phyloP scores from a whole-genome alignment of 2,113 vertebrate genomes.

The Ovibos moschatus region DNA sequence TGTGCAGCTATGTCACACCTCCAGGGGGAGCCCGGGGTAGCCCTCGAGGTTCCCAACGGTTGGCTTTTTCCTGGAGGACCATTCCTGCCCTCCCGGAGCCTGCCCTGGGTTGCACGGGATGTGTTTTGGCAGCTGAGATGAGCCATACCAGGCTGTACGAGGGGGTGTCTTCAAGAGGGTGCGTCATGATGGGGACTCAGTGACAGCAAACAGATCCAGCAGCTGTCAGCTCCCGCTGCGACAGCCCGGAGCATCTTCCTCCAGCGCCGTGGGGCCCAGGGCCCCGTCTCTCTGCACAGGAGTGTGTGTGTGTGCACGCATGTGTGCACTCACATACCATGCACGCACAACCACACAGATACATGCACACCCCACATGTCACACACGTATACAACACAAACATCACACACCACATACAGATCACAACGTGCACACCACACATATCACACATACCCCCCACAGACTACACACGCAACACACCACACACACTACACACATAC shows the following conservation, averaged over 20 bases:
- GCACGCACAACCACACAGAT: not conserved
- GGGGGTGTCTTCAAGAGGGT: conserved; percentile 7
- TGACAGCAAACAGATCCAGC: conserved; percentile 52
- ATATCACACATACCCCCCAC: not conserved
- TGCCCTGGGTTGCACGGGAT: fast-evolving
- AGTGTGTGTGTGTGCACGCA: fast-evolving
- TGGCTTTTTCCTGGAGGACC: not conserved
- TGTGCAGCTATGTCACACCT: fast-evolving
- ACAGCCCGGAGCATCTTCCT: not conserved
- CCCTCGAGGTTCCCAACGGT: not conserved
- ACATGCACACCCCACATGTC: not conserved
- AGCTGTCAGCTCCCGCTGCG: conserved; percentile 56
- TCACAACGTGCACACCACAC: not conserved
- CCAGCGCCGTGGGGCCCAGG: fast-evolving
- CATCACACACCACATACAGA: not conserved
- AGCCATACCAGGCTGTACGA: not conserved
- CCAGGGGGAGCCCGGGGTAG: fast-evolving
- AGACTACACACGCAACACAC: too few species aligned
- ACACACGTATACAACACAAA: not conserved
- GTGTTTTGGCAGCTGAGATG: not conserved
- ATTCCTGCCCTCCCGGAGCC: not conserved
- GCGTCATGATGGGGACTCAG: not conserved
- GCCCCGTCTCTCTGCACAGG: not conserved
- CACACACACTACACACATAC: not conserved
- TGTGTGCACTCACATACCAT: not conserved